phyloP scores from a whole-genome alignment of 2,797 vertebrate genomes.

The Kryptolebias ocellatus region DNA sequence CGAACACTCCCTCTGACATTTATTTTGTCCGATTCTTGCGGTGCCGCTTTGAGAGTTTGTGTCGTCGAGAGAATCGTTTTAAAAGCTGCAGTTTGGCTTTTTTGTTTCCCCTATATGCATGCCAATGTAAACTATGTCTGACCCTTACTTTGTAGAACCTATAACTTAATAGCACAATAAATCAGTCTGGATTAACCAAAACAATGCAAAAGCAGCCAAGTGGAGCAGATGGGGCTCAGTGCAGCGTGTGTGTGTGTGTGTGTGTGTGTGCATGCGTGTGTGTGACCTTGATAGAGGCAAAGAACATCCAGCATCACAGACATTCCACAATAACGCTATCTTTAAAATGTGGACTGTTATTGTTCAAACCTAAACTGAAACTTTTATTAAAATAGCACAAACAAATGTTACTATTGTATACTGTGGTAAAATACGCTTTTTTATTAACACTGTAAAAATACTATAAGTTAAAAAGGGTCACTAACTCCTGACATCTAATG shows the following conservation, averaged over 20 bases:
- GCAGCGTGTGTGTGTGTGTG: slow-evolving; percentile 9
- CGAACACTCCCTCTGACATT: slow-evolving; percentile 32
- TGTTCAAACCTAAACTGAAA: no score
- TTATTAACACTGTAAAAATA: no score
- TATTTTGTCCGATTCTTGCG: slow-evolving; percentile 20
- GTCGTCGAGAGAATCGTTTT: neutral
- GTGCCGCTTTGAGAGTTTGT: neutral
- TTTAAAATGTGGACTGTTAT: neutral
- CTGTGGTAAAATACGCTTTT: no score
- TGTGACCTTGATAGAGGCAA: slow-evolving; percentile 68
- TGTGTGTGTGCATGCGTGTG: slow-evolving; percentile 9
- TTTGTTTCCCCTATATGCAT: neutral
- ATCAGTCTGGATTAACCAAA: slow-evolving; percentile 71
- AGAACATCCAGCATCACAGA: slow-evolving; percentile 39
- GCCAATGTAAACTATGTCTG: slow-evolving; percentile 27
- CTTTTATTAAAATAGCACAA: no score
- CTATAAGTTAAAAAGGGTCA: no score
- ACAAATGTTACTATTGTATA: no score
- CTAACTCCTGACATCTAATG: no score
- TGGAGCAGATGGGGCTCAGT: slow-evolving; percentile 72
- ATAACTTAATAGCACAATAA: slow-evolving; percentile 50
- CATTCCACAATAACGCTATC: slow-evolving; percentile 1
- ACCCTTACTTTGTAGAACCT: slow-evolving; percentile 55
- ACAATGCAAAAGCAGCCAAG: slow-evolving; percentile 62
- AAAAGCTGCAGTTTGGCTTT: slow-evolving; percentile 3